Percentiles rank a stretch among this genome's conserved stretches.
Conservation (phyloP, 1,140 invertebrate species). For the Philaenus spumarius region DNA sequence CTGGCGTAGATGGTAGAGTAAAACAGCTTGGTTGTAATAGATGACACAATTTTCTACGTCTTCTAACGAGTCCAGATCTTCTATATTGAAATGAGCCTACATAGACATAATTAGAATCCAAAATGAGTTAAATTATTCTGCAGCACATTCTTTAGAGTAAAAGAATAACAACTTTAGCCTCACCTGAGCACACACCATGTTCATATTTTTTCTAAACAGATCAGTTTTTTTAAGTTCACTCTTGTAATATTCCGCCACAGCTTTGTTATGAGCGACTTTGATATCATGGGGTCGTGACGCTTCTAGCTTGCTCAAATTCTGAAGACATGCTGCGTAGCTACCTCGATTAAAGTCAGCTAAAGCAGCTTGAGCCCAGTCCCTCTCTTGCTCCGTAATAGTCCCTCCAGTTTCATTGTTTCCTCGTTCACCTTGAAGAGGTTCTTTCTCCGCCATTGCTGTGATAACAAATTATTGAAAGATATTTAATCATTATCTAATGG, state of each 20-base stretch:
- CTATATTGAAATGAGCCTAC: constrained; percentile 43
- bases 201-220: constrained; percentile 58
- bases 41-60: constrained; percentile 62
- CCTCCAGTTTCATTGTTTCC: background rate
- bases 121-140: background rate
- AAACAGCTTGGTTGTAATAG: constrained; percentile 75
- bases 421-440: background rate
- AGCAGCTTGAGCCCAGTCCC: constrained; percentile 48
- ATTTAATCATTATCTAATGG: too few species aligned
- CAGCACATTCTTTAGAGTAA: background rate
- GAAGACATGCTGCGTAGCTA: constrained; percentile 49
- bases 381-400: constrained; percentile 45
- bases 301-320: constrained; percentile 52
- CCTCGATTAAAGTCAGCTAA: constrained; percentile 49
- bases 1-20: constrained; percentile 72
- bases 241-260: constrained; percentile 63
- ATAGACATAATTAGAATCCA: constrained; percentile 3
- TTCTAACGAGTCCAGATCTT: constrained; percentile 49
- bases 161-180: constrained; percentile 28
- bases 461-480: background rate
- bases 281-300: constrained; percentile 50
- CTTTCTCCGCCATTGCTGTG: background rate
- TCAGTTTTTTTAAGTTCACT: constrained; percentile 63
- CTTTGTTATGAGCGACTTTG: constrained; percentile 66
- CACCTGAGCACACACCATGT: constrained; percentile 52